These are phyloP conservation scores for Ferdinandea cuprea DNA, from an alignment of 2,888 invertebrate genomes.

Conservation along the genomic window DNA sequence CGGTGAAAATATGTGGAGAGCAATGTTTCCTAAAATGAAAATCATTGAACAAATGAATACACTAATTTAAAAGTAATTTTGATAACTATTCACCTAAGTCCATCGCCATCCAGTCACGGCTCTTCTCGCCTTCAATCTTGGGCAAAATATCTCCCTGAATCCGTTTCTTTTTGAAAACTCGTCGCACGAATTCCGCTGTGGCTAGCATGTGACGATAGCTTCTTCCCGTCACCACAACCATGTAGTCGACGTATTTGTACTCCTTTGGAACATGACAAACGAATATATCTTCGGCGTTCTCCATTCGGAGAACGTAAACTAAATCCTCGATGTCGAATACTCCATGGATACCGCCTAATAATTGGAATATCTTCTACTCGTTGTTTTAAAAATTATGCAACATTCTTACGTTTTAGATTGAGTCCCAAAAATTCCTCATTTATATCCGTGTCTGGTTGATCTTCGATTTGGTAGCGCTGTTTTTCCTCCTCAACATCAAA, in stretches of 20 bases:
- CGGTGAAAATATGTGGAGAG: constrained; percentile 92
- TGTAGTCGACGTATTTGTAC: constrained; percentile 91
- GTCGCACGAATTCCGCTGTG: constrained; percentile 89
- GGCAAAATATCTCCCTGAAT: constrained; percentile 87
- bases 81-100: constrained; percentile 88
- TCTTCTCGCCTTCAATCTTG: constrained; percentile 89
- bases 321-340: constrained; percentile 95
- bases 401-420: constrained; percentile 85
- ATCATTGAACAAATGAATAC: too few species aligned
- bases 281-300: constrained; percentile 92
- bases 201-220: constrained; percentile 90
- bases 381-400: constrained; percentile 80
- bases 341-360: constrained; percentile 90
- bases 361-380: not conserved
- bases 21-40: constrained; percentile 91
- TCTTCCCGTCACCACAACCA: constrained; percentile 91
- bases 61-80: not conserved
- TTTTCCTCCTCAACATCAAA: constrained; percentile 89
- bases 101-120: constrained; percentile 93
- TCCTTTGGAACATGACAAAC: constrained; percentile 90
- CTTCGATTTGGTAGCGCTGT: constrained; percentile 77
- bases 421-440: constrained; percentile 83
- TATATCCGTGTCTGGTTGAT: constrained; percentile 79
- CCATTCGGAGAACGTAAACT: constrained; percentile 88
- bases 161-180: constrained; percentile 90